These are phyloP conservation scores for Aramus guarauna DNA, from an alignment of 2,113 vertebrate species.

Conservation along the genomic window DNA sequence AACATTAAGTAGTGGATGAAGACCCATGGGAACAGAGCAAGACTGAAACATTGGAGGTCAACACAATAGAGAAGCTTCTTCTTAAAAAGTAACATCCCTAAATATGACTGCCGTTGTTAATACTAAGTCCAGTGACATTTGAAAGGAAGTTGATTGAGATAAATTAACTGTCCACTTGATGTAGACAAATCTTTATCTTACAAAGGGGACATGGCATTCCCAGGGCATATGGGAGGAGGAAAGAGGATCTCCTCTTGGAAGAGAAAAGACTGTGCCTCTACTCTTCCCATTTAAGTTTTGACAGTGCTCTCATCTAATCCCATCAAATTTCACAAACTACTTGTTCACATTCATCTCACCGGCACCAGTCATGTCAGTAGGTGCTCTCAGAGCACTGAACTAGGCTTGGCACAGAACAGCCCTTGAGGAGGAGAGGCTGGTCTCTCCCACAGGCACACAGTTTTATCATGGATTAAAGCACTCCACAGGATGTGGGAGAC, in stretches of 20 bases:
- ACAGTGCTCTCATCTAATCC: not conserved
- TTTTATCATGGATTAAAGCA: not conserved
- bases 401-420: not conserved
- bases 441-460: not conserved
- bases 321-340: not conserved
- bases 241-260: not conserved
- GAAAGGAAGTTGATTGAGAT: not conserved
- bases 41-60: not conserved
- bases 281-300: not conserved
- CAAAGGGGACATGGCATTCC: not conserved
- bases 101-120: not conserved
- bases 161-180: not conserved
- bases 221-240: not conserved
- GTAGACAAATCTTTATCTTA: not conserved
- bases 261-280: not conserved
- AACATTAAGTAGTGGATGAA: not conserved
- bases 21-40: not conserved
- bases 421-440: not conserved
- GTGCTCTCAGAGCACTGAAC: not conserved
- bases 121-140: not conserved
- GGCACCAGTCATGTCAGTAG: not conserved
- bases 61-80: not conserved
- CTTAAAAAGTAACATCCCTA: not conserved
- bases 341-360: not conserved
- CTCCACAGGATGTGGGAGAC: conserved; percentile 57